Evolutionary conservation across 2,888 invertebrate genomes (phyloP).

Genomic region (Tenthredo scrophulariae): DNA sequence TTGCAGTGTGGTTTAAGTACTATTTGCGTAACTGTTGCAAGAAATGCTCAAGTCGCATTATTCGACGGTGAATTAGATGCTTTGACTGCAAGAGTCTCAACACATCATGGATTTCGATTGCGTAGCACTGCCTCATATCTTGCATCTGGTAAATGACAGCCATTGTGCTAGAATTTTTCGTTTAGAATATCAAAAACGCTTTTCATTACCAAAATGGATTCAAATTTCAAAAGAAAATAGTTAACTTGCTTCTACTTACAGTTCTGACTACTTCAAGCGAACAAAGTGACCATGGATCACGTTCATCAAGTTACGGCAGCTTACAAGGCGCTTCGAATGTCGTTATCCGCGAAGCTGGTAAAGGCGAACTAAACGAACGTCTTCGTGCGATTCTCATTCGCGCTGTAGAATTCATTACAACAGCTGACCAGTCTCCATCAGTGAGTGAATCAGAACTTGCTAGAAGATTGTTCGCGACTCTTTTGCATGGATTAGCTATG

Average conservation of each 20-base stretch:
- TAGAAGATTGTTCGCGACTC: conserved; percentile 79
- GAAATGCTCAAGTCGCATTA: conserved; percentile 80
- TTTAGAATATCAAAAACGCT: not conserved
- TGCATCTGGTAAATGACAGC: conserved; percentile 64
- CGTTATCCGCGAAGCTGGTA: conserved; percentile 69
- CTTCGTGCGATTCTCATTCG: conserved; percentile 79
- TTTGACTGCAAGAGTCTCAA: conserved; percentile 74
- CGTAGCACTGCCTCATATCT: conserved; percentile 75
- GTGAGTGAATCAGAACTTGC: conserved; percentile 77
- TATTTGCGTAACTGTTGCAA: conserved; percentile 75
- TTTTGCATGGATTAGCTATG: conserved; percentile 78
- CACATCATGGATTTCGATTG: conserved; percentile 72
- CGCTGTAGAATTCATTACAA: conserved; percentile 80
- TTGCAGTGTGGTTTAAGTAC: conserved; percentile 72
- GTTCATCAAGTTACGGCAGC: conserved; percentile 73
- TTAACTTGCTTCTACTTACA: conserved; percentile 55
- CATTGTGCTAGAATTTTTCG: not conserved
- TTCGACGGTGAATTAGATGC: conserved; percentile 81
- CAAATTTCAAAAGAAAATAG: not conserved
- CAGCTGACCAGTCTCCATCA: conserved; percentile 69
- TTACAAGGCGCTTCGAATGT: conserved; percentile 64
- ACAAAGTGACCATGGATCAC: conserved; percentile 74
- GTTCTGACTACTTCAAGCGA: conserved; percentile 76
- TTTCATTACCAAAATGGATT: not conserved
- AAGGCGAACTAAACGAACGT: conserved; percentile 80